Conservation (phyloP, 2,113 vertebrate species). For the Daboia siamensis region DNA sequence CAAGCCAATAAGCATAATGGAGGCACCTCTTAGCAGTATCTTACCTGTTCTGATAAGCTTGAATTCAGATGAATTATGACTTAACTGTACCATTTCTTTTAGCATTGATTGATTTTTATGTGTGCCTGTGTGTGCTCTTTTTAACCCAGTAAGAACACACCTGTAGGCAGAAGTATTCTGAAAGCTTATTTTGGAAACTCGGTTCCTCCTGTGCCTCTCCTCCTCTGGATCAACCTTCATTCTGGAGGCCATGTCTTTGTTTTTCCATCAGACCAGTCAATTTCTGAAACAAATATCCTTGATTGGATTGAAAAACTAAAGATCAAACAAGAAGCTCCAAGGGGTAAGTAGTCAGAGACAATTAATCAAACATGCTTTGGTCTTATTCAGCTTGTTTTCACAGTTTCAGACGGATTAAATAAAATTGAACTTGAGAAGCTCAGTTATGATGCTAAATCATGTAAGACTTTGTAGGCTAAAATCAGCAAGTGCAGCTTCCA, state of each 20-base stretch:
- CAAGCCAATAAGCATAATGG: neutral
- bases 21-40: neutral
- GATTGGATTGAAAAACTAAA: slow-evolving; percentile 81
- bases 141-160: slow-evolving; percentile 79
- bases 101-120: neutral
- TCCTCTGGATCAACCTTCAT: slow-evolving; percentile 79
- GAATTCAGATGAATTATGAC: neutral
- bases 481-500: neutral
- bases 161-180: slow-evolving; percentile 78
- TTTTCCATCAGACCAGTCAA: slow-evolving; percentile 74
- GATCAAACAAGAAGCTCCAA: slow-evolving; percentile 71
- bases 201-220: slow-evolving; percentile 74
- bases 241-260: slow-evolving; percentile 75
- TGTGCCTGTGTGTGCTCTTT: slow-evolving; percentile 1
- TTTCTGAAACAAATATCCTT: slow-evolving; percentile 72
- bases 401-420: fast-evolving
- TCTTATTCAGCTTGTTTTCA: slow-evolving; percentile 27
- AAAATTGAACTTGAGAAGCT: neutral
- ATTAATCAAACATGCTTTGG: neutral
- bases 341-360: slow-evolving; percentile 72
- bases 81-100: neutral
- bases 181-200: slow-evolving; percentile 72
- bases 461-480: neutral
- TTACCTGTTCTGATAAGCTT: neutral
- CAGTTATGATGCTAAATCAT: neutral